Evolutionary conservation across 2,888 invertebrate genomes (phyloP), one percentile per base, ranked within the genome.

Genomic region (Eupeodes luniger): DNA sequence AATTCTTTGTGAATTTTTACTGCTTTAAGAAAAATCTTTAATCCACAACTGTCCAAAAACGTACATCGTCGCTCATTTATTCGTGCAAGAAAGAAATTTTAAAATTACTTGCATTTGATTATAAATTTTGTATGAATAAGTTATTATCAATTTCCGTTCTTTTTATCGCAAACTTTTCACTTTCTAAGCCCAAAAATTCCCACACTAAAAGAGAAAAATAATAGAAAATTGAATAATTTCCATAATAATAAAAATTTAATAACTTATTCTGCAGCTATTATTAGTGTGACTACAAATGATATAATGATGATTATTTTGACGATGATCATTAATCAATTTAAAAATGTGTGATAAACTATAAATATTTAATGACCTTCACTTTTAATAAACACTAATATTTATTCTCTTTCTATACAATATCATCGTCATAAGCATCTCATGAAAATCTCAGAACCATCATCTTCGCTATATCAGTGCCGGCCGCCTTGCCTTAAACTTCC

Each of bases 301-400:
- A 40, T 40, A 40, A 40, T 40, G 40, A 40, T 40, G 14, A 10
- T 11, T 62, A 16, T 62, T 44, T 40, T 44, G 2, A 47, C n/a
- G 34, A 0, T 5, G 9, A 14, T 34, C 49, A 66, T 66, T 49
- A 66, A 66, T 66, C 27, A 49, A 49, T 66, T 40, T 66, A 34
- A 10, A 34, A 9, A n/a, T 34, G 27, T 66, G 16, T 5, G 19
- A 44, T 40, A 34, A 61, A 44, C 40, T 62, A 27, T 27, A 44
- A 44, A 62, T 44, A 66, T 14, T 34, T 66, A 66, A 66, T 49
- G 14, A 34, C 27, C 34, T 66, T 34, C 27, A 51, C 34, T 44
- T 27, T 27, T 27, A 27, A 27, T 27, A 16, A 40, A 61, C 10
- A 34, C 34, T 27, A 27, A 27, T 27, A 61, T 10, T 61, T 9